Evolutionary conservation across 2,113 vertebrate genomes (phyloP).

Genomic region (Vombatus ursinus): DNA sequence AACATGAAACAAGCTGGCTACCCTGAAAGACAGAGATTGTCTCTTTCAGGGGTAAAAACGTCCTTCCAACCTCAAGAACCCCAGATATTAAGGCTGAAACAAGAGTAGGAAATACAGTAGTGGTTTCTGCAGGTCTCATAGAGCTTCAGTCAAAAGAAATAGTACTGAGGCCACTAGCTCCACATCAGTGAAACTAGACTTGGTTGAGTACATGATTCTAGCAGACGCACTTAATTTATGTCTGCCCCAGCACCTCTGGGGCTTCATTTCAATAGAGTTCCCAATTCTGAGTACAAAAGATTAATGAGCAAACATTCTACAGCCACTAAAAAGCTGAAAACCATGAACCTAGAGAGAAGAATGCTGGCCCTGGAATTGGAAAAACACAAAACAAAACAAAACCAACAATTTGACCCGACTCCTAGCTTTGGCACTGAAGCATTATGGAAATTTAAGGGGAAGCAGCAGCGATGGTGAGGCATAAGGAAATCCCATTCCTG

Average conservation of each 20-base stretch:
- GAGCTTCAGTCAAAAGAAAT: not conserved
- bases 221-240: not conserved
- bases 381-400: not conserved
- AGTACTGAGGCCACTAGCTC: not conserved
- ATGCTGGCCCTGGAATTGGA: not conserved
- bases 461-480: not conserved
- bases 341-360: not conserved
- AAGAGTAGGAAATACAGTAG: slow-evolving; percentile 1
- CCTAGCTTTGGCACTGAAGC: not conserved
- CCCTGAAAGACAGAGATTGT: not conserved
- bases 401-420: not conserved
- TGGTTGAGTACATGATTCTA: not conserved
- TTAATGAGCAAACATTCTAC: not conserved
- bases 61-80: not conserved
- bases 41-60: not conserved
- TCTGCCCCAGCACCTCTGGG: not conserved
- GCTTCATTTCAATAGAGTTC: not conserved
- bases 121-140: not conserved
- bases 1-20: not conserved
- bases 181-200: not conserved
- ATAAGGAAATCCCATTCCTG: not conserved
- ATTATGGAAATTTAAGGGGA: not conserved
- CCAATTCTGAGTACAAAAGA: slow-evolving; percentile 6
- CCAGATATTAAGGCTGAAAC: not conserved
- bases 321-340: not conserved